Evolutionary conservation across 2,113 vertebrate genomes (phyloP), one percentile per base, ranked within the genome.

Genomic region (Hippoglossus stenolepis): DNA sequence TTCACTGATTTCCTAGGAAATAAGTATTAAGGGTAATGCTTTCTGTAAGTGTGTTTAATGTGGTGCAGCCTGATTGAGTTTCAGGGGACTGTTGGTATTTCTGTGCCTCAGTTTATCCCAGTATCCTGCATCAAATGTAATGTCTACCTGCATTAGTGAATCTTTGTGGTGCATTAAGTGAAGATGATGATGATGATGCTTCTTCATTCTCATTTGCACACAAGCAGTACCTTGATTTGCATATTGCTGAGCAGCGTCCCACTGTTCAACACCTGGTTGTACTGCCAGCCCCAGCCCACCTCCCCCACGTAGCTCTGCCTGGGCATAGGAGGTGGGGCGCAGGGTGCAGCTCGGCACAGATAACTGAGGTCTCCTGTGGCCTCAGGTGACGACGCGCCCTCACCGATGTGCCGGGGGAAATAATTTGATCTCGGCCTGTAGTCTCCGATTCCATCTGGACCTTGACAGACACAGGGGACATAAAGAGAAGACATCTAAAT

Each of bases 201-300:
- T 60, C 47, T 23, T 5, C 11, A 7, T 5, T 0, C 20, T 43
- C 4, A 71, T 81, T 67, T 73, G 51, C 70, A 80, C 35, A 56
- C 31, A n/a, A 65, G 7, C 9, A 18, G 21, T 79, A 95, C 95
- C 95, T 94, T 94, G 24, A 94, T 89, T 58, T 95, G 93, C 63
- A 88, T 88, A 79, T 92, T 84, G 24, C 84, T 95, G 70, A 64
- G 66, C 15, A 94, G 84, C 0, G 75, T 69, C 58, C 84, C 87
- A 40, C 62, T 70, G 83, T 94, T 94, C 80, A 96, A 77, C 45
- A 51, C 75, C 31, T 75, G 67, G 81, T 91, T 88, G 31, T 93
- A 80, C 49, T 80, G 78, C 80, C 94, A 81, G n/a, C 92, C 93
- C 94, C 95, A 95, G 24, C 95, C 94, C 35, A 93, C 84, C 75